These are phyloP conservation scores for Trogon surrucura DNA, from an alignment of 2,113 vertebrate species.

Conservation along the genomic window DNA sequence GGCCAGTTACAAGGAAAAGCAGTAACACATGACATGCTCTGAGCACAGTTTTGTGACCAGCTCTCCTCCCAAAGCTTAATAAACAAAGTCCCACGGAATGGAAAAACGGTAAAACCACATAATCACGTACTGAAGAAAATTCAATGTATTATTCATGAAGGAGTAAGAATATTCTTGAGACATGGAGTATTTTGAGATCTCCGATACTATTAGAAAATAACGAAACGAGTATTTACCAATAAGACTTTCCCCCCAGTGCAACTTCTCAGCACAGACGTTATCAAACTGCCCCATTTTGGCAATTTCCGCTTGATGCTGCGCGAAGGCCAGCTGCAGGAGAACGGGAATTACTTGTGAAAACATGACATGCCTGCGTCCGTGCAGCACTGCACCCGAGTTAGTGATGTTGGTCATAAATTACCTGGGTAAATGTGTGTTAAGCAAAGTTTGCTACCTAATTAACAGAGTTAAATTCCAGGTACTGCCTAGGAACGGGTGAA, in stretches of 20 bases:
- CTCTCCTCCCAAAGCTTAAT: background rate
- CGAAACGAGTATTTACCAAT: conserved; percentile 72
- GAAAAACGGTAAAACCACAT: background rate
- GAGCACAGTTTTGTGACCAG: background rate
- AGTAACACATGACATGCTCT: background rate
- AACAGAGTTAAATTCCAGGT: background rate
- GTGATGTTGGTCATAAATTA: fast-evolving
- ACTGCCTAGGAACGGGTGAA: background rate
- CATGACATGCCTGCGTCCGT: fast-evolving
- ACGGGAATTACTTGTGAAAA: background rate
- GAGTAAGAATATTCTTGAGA: background rate
- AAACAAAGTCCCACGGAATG: background rate
- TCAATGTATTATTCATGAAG: background rate
- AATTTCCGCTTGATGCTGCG: conserved; percentile 86
- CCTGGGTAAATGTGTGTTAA: too few species aligned
- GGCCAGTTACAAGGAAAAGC: background rate
- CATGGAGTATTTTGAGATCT: background rate
- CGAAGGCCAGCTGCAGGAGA: conserved; percentile 83
- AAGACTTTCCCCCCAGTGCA: conserved; percentile 85
- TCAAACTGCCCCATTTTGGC: conserved; percentile 78
- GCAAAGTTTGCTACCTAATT: background rate
- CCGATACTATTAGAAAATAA: background rate
- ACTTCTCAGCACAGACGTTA: conserved; percentile 68
- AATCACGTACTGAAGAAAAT: background rate
- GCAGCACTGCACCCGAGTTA: background rate